Conservation (phyloP, 2,797 vertebrate species). For the Melanotaenia nigrans region DNA sequence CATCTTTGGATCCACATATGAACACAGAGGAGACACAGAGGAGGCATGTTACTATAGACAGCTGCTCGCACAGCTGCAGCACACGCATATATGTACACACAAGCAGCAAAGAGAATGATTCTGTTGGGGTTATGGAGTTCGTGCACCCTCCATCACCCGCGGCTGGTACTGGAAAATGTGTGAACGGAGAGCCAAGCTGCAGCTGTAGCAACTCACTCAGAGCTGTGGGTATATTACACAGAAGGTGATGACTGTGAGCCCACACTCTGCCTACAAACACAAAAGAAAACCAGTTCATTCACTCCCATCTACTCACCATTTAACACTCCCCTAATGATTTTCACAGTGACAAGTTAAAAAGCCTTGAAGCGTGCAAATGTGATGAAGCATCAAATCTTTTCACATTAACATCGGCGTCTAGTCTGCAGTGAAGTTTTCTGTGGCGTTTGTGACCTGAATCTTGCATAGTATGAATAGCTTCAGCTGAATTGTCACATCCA, state of each 20-base stretch:
- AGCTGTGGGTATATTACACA: slow-evolving; percentile 38
- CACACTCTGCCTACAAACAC: slow-evolving; percentile 33
- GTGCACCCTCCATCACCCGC: slow-evolving; percentile 53
- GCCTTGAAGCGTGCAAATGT: slow-evolving; percentile 22
- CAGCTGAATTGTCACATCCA: slow-evolving; percentile 30
- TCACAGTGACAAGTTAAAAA: slow-evolving; percentile 37
- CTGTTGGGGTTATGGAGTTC: slow-evolving; percentile 64
- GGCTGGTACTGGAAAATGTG: slow-evolving; percentile 47
- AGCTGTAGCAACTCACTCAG: slow-evolving; percentile 66
- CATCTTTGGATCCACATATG: slow-evolving; percentile 35
- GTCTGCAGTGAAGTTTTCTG: neutral
- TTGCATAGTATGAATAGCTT: slow-evolving; percentile 24
- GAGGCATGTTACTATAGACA: slow-evolving; percentile 68
- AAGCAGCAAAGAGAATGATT: slow-evolving; percentile 25
- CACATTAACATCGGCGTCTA: slow-evolving; percentile 16
- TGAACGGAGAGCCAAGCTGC: slow-evolving; percentile 32
- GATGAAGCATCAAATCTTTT: slow-evolving; percentile 39
- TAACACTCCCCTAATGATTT: slow-evolving; percentile 55
- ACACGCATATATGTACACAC: slow-evolving; percentile 21
- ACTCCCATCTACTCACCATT: slow-evolving; percentile 30
- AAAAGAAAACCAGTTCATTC: slow-evolving; percentile 37
- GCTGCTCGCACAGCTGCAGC: slow-evolving; percentile 75
- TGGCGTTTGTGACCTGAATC: slow-evolving; percentile 23
- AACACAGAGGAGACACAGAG: slow-evolving; percentile 52
- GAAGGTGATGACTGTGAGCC: slow-evolving; percentile 45